phyloP scores from a whole-genome alignment of 2,888 invertebrate genomes.

The Pinctada fucata region DNA sequence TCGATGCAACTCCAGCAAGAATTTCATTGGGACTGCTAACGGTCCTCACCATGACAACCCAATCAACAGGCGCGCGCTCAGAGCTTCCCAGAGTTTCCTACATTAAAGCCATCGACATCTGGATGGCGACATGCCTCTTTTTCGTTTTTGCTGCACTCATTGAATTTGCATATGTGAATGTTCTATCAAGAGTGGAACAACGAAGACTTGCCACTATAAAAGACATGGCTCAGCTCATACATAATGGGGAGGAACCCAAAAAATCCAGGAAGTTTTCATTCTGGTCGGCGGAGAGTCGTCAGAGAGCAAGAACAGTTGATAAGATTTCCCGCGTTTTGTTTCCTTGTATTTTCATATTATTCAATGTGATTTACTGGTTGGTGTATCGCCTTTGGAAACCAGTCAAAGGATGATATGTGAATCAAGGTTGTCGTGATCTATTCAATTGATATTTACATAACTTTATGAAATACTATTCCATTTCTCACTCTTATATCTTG shows the following conservation, averaged over 20 bases:
- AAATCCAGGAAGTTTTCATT: constrained; percentile 1
- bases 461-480: too few relatives aligned
- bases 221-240: constrained; percentile 18
- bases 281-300: constrained; percentile 21
- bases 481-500: too few relatives aligned
- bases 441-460: too few relatives aligned
- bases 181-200: constrained; percentile 37
- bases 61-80: constrained; percentile 94
- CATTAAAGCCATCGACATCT: constrained; percentile 89
- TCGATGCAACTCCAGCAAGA: constrained; percentile 91
- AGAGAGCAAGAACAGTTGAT: constrained; percentile 48
- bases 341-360: constrained; percentile 39
- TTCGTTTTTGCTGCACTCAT: constrained; percentile 89
- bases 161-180: constrained; percentile 92
- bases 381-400: constrained; percentile 46
- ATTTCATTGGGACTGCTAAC: constrained; percentile 93
- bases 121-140: constrained; percentile 84
- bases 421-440: too few relatives aligned
- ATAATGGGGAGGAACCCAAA: background rate
- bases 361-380: constrained; percentile 46
- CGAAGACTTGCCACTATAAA: constrained; percentile 22
- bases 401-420: background rate
- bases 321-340: constrained; percentile 43
- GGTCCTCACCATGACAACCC: constrained; percentile 85
- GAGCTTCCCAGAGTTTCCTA: constrained; percentile 93